Evolutionary conservation across 2,888 invertebrate species (phyloP).

Genomic region (Drosophila anomalata): DNA sequence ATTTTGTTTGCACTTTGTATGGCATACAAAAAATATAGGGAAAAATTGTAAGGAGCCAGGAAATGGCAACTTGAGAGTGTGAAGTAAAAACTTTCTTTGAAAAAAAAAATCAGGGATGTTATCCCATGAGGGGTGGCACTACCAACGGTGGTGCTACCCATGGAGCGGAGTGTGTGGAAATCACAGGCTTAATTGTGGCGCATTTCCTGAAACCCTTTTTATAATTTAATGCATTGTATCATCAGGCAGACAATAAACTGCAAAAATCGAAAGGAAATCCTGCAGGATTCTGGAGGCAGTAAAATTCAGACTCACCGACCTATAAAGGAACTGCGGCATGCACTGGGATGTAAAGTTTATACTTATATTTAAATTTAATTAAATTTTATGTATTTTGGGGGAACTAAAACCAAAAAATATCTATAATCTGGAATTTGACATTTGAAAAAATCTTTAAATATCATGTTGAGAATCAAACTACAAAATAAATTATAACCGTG

Average conservation of each 20-base stretch:
- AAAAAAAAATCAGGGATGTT: conserved; percentile 33
- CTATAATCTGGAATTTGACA: neutral
- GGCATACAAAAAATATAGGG: conserved; percentile 24
- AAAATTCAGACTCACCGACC: conserved; percentile 4
- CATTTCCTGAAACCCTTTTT: conserved; percentile 59
- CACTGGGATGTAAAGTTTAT: conserved; percentile 1
- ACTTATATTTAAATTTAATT: neutral
- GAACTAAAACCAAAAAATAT: neutral
- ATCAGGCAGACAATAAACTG: conserved; percentile 54
- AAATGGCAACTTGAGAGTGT: conserved; percentile 71
- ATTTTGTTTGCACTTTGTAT: conserved; percentile 74
- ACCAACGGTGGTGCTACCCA: neutral
- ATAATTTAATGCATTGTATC: conserved; percentile 60
- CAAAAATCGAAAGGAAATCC: conserved; percentile 25
- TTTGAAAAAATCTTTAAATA: neutral
- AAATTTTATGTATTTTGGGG: neutral
- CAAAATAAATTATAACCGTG: neutral
- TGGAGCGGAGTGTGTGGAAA: conserved; percentile 7
- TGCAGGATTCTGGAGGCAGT: conserved; percentile 15
- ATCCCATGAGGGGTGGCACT: conserved; percentile 10
- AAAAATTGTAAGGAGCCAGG: conserved; percentile 47
- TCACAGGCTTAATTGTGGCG: conserved; percentile 56
- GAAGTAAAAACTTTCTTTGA: conserved; percentile 56
- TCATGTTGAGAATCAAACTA: neutral
- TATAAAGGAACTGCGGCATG: conserved; percentile 1